Percentiles rank a stretch among this genome's conserved stretches.
These are phyloP conservation scores for Drosophila watanabei DNA, from an alignment of 1,140 invertebrate species.

Conservation along the genomic window DNA sequence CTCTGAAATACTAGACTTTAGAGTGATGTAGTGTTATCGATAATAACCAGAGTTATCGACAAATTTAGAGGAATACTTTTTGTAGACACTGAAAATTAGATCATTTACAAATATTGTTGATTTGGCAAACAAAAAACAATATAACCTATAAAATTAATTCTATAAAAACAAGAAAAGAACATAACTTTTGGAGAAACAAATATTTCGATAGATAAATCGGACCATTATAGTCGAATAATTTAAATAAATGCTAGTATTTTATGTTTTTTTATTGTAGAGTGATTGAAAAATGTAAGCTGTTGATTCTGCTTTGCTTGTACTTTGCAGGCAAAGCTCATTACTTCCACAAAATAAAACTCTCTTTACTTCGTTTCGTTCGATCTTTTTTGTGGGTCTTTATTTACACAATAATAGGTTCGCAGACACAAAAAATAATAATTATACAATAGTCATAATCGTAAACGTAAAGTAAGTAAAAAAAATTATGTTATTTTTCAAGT, in stretches of 20 bases:
- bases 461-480: constrained; percentile 48
- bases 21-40: neutral
- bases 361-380: constrained; percentile 1
- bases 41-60: neutral
- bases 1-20: neutral
- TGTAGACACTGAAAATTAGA: too few species aligned
- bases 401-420: constrained; percentile 54
- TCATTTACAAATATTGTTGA: too few species aligned
- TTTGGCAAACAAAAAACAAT: neutral
- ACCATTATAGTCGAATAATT: neutral
- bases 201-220: neutral
- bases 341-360: neutral
- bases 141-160: neutral
- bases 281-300: neutral
- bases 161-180: neutral
- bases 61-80: too few species aligned
- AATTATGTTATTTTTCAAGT: constrained; percentile 33
- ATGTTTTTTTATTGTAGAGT: neutral
- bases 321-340: neutral
- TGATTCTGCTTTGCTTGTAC: neutral
- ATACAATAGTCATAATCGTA: constrained; percentile 50
- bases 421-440: constrained; percentile 55
- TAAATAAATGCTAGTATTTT: neutral
- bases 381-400: constrained; percentile 41
- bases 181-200: neutral